A percentile compares a stretch with the other conserved stretches of the same genome.
Conservation (phyloP, 2,888 invertebrate species). For the Apotomis capreana region DNA sequence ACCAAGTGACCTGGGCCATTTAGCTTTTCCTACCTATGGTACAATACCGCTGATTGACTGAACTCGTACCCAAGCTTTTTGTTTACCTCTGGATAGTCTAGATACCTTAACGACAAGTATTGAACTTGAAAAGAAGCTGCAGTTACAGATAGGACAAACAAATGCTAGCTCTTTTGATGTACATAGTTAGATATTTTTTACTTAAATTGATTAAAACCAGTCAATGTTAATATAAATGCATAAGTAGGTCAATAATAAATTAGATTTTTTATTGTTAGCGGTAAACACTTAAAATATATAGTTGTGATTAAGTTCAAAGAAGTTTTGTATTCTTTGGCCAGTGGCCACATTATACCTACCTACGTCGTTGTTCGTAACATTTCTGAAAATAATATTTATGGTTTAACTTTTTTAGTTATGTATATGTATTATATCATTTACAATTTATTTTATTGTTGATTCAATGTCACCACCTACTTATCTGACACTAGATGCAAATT, state of each 20-base stretch:
- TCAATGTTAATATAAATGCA: conserved; percentile 28
- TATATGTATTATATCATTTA: conserved; percentile 6
- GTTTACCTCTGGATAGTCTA: too few relatives aligned
- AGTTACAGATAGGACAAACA: not conserved
- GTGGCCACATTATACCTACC: not conserved
- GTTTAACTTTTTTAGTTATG: conserved; percentile 15
- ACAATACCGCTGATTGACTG: too few relatives aligned
- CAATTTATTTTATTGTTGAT: conserved; percentile 33
- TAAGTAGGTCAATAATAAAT: conserved; percentile 25
- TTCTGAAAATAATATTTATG: conserved; percentile 7
- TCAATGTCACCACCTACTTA: conserved; percentile 54
- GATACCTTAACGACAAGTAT: too few relatives aligned
- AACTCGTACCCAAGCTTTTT: too few relatives aligned
- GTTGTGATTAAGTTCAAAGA: conserved; percentile 7
- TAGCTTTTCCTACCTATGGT: too few relatives aligned
- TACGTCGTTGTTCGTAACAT: conserved; percentile 17
- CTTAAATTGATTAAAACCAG: conserved; percentile 24
- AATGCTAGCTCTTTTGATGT: conserved; percentile 17
- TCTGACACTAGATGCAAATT: conserved; percentile 27
- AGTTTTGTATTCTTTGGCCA: not conserved
- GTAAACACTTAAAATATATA: conserved; percentile 23
- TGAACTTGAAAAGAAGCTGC: too few relatives aligned
- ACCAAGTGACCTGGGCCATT: too few relatives aligned
- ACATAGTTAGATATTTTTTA: conserved; percentile 35
- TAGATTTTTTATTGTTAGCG: conserved; percentile 35